phyloP scores from a whole-genome alignment of 2,797 vertebrate species.

The Megalops cyprinoides region DNA sequence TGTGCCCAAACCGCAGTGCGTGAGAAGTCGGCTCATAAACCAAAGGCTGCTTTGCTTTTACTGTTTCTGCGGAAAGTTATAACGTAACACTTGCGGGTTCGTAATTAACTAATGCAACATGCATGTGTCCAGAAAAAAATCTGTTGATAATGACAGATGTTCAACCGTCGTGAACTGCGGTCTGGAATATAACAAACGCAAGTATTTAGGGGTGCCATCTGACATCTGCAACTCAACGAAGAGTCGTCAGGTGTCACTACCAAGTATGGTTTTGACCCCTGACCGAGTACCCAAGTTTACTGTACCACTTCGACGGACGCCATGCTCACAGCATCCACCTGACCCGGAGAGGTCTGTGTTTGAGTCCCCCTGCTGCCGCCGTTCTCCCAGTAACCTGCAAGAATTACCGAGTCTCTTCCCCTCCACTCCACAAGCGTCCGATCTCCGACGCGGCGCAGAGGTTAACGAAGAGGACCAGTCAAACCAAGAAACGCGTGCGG shows the following conservation, averaged over 20 bases:
- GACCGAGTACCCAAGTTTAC: conserved; percentile 51
- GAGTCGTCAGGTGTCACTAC: conserved; percentile 12
- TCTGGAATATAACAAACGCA: neutral
- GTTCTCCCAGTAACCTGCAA: no score
- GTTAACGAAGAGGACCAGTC: conserved; percentile 1
- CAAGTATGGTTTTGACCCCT: conserved; percentile 55
- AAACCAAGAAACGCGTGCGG: conserved; percentile 47
- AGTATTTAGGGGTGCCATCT: neutral
- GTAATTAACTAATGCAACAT: no score
- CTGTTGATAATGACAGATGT: neutral
- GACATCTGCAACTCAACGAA: neutral
- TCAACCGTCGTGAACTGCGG: neutral
- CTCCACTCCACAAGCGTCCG: neutral
- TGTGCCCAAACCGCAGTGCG: no score
- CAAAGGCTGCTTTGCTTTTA: neutral
- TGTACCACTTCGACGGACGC: conserved; percentile 41
- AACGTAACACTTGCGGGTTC: no score
- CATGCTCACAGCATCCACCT: neutral
- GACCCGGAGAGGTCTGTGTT: conserved; percentile 7
- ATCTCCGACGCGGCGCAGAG: neutral
- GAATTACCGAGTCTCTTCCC: neutral
- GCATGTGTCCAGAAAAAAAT: neutral
- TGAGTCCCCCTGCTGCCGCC: neutral
- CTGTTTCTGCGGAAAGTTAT: no score
- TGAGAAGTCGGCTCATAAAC: no score